Evolutionary conservation across 1,140 invertebrate species (phyloP), one percentile per base, ranked within the genome.

Genomic region (Philotrypesis tridentata): DNA sequence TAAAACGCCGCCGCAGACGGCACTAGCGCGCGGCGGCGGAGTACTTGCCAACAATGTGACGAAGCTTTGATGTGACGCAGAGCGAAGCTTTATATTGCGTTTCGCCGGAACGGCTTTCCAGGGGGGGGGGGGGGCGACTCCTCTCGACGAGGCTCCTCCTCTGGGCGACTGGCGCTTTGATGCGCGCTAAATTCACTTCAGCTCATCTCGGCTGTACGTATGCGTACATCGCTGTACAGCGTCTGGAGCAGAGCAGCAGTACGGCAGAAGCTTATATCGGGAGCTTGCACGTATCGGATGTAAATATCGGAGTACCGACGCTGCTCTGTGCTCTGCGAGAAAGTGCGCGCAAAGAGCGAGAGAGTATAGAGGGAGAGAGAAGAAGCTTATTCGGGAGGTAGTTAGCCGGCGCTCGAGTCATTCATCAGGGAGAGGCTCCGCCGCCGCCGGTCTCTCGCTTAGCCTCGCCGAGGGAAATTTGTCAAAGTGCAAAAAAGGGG

Each of bases 21-120:
- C 23, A 25, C 23, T 9, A n/a, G n/a, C 48, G 74, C 65, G 74
- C 77, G 70, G 68, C 27, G 72, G 71, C 55, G 33, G 33, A 80
- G 77, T 85, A 90, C 85, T 90, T 90, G 89, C 87, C 88, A 89
- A 91, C 89, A 90, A 90, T 89, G 90, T 89, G 87, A 85, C 89
- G 85, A 87, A 84, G 85, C 89, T 90, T 90, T 90, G 88, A 91
- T 90, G 90, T 88, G 88, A 88, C 88, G 85, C 87, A 87, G 85
- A 88, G 87, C 87, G 84, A 80, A 83, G 85, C 88, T 86, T 90
- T 90, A 90, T 89, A 84, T 82, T 76, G 85, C 61, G 72, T 37
- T 87, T 74, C 78, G 76, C 73, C 37, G 78, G 80, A 65, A 75
- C 77, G 40, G 73, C 79, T 82, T 65, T 37, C n/a, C n/a, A n/a